These are phyloP conservation scores for Dendrolimus houi DNA, from an alignment of 2,888 invertebrate species.

Conservation along the genomic window DNA sequence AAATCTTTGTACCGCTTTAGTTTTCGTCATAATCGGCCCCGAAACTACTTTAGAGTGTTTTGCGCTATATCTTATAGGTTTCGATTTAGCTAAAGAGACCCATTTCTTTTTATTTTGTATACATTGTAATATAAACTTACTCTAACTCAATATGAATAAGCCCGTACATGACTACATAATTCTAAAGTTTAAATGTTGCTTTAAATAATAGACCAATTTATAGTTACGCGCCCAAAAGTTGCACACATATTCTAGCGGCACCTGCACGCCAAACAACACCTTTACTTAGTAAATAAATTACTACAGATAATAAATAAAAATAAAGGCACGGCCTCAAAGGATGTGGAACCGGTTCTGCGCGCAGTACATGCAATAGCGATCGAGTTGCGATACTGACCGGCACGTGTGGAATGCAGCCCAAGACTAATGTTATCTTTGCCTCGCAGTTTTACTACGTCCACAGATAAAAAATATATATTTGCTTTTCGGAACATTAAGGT, in stretches of 20 bases:
- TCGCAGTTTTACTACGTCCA: background rate
- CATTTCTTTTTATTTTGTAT: too few species aligned
- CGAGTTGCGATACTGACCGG: background rate
- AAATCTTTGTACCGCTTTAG: too few species aligned
- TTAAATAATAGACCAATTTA: background rate
- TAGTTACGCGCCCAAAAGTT: background rate
- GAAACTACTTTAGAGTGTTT: too few species aligned
- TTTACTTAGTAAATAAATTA: background rate
- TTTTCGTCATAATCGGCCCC: too few species aligned
- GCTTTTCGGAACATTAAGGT: too few species aligned
- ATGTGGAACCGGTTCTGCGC: conserved; percentile 44
- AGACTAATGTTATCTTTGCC: background rate
- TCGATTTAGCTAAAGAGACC: too few species aligned
- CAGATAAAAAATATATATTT: background rate
- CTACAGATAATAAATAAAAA: conserved; percentile 25
- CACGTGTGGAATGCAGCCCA: background rate
- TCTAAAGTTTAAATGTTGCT: too few species aligned
- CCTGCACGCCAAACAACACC: background rate
- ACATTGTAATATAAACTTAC: too few species aligned
- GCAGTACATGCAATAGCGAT: background rate
- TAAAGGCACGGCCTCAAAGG: conserved; percentile 36
- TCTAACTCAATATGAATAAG: too few species aligned
- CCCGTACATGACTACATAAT: too few species aligned
- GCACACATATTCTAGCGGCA: background rate
- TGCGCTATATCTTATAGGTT: too few species aligned